Base-by-base conservation (phyloP, 2,888 invertebrate species). In the Dioctria linearis region DNA sequence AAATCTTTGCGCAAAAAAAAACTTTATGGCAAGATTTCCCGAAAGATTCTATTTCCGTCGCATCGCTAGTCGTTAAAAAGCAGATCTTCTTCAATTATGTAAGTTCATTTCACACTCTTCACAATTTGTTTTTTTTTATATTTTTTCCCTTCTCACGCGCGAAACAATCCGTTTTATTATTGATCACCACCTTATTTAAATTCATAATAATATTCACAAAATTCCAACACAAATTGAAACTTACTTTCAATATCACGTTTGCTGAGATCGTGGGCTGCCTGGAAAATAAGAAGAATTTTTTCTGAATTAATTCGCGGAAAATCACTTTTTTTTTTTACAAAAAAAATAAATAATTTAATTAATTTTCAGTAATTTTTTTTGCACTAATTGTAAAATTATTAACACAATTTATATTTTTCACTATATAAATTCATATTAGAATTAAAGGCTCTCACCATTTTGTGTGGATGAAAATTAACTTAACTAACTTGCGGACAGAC, bases 221-320 rank as follows among this genome's bases (percentile, higher is more conserved):
- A 51, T 5, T 25, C 25, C 25, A 25, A 25, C 25, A 25, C 25
- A 25, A 25, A 25, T 82, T 81, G 69, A 84, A 91, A 95, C 96
- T 96, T 92, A 96, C 96, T 95, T 92, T 96, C 96, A 90, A 96
- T 90, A 90, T 96, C 96, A 92, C 93, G 94, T 91, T 94, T 93
- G 91, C 93, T 94, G 90, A 96, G 93, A 91, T 96, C 94, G 90
- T 76, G 88, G 87, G 95, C 73, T 73, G 73, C 94, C 95, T 95
- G 92, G 88, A 92, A 93, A 90, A 90, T 81, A 83, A 82, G 81
- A 85, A 85, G 81, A 85, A 85, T 82, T 83, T 80, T 83, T 46
- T 39, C 42, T 42, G n/a, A 46, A 78, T 78, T 83, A 84, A 83
- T 80, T 80, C 75, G 54, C 42, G 25, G 51, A 67, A 79, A 76